Evolutionary conservation across 1,140 invertebrate species (phyloP).

Genomic region (Wiebesia pumilae): DNA sequence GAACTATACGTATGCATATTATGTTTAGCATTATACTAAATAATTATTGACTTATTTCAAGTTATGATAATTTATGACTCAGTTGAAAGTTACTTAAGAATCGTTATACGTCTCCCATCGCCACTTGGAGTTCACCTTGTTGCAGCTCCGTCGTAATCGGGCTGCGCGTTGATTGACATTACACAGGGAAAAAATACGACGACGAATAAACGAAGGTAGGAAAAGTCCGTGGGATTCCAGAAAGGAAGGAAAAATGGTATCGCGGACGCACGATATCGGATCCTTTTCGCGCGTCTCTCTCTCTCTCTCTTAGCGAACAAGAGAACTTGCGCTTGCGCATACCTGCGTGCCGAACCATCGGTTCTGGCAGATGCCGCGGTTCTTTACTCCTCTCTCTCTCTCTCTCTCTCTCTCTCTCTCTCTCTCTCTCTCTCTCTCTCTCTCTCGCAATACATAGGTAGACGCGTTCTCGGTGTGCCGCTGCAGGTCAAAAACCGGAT

Average conservation of each 20-base stretch:
- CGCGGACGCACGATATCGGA: not conserved
- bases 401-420: not conserved
- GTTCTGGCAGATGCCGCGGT: slow-evolving; percentile 7
- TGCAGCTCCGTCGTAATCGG: not conserved
- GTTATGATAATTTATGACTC: not conserved
- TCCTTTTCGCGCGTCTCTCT: not conserved
- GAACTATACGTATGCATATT: not conserved
- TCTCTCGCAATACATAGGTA: not conserved
- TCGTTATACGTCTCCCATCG: not conserved
- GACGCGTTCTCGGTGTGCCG: slow-evolving; percentile 7
- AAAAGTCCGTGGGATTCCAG: not conserved
- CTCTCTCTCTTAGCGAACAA: not conserved
- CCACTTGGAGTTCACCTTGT: not conserved
- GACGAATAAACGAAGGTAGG: not conserved
- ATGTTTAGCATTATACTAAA: not conserved
- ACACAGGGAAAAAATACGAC: slow-evolving; percentile 5
- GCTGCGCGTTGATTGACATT: not conserved
- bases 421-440: not conserved
- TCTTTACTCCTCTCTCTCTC: not conserved
- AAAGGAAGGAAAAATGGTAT: not conserved
- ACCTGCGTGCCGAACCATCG: not conserved
- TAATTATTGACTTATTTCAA: not conserved
- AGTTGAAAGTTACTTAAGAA: not conserved
- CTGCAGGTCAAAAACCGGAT: slow-evolving; percentile 56
- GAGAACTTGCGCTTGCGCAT: not conserved